Evolutionary conservation across 2,888 invertebrate genomes (phyloP).

Genomic region (Apamea sordens): DNA sequence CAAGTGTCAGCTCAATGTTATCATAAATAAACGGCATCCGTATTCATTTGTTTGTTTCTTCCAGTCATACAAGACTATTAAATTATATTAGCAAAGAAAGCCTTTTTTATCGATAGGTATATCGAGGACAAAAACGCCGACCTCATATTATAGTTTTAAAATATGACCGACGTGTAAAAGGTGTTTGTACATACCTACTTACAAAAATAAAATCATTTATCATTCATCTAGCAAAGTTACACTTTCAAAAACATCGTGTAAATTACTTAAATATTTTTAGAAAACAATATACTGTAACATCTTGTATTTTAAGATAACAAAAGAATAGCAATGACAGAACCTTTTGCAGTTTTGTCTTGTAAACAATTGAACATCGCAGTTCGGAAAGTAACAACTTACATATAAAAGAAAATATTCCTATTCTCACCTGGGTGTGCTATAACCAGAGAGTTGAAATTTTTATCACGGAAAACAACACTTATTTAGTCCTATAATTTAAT

Average conservation of each 20-base stretch:
- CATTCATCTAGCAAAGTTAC: not conserved
- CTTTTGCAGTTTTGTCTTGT: slow-evolving; percentile 22
- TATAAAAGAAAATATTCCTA: not conserved
- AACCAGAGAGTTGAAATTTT: slow-evolving; percentile 2
- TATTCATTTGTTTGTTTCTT: not conserved
- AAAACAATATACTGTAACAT: slow-evolving; percentile 23
- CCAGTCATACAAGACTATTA: not conserved
- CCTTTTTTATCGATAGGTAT: too few species aligned
- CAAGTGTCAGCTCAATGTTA: not conserved
- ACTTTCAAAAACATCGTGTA: not conserved
- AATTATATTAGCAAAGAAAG: not conserved
- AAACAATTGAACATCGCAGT: slow-evolving; percentile 38
- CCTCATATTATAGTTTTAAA: too few species aligned
- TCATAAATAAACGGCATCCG: not conserved
- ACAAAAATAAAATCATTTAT: too few species aligned
- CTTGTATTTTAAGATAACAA: not conserved
- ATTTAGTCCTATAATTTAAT: not conserved
- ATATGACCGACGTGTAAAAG: too few species aligned
- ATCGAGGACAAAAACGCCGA: too few species aligned
- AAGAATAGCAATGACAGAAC: slow-evolving; percentile 39
- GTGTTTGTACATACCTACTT: too few species aligned
- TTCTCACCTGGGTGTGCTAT: slow-evolving; percentile 34
- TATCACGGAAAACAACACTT: slow-evolving; percentile 15
- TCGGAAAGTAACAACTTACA: not conserved
- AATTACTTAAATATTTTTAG: not conserved